Evolutionary conservation across 2,888 invertebrate genomes (phyloP), one percentile per base, ranked within the genome.

Genomic region (Orthonevra nobilis): DNA sequence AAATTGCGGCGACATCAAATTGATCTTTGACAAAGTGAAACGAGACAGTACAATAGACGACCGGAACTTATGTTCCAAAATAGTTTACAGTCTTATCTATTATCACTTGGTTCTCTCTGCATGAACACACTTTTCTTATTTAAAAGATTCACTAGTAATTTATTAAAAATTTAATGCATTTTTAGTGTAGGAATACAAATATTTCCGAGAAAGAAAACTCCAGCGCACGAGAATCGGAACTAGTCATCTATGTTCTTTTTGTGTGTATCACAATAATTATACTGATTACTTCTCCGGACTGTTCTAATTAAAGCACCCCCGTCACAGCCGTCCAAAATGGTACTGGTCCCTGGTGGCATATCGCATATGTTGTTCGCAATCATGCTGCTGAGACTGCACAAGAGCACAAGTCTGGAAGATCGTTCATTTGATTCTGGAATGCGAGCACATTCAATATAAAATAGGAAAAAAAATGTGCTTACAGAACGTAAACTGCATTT

Each of bases 251-350:
- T n/a, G 32, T 28, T 38, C 15, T 38, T 40, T 12, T 4, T 3
- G 44, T 46, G 38, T 73, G 17, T 50, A 15, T 38, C 23, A n/a
- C 34, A 12, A 20, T 48, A 44, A n/a, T 20, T 30, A 20, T 34
- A 54, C n/a, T 20, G 50, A 68, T 68, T 38, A 52, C 9, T 54
- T 26, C 48, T 75, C 60, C 38, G 61, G 48, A 5, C 40, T 48
- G 46, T 68, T 75, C 74, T 75, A 75, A 75, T 61, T 75, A 68
- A 54, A 69, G 74, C 28, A 38, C 6, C 66, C 56, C 64, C 26
- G 48, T 56, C 42, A 52, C 34, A 34, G 10, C 14, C 50, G 38
- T 74, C 38, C 30, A 44, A 23, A 23, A 23, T 23, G 23, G 5
- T 23, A 5, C 3, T 23, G 23, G 5, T n/a, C n/a, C n/a, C n/a